Conservation (phyloP, 2,797 vertebrate genomes). For the Cossypha dichroa region DNA sequence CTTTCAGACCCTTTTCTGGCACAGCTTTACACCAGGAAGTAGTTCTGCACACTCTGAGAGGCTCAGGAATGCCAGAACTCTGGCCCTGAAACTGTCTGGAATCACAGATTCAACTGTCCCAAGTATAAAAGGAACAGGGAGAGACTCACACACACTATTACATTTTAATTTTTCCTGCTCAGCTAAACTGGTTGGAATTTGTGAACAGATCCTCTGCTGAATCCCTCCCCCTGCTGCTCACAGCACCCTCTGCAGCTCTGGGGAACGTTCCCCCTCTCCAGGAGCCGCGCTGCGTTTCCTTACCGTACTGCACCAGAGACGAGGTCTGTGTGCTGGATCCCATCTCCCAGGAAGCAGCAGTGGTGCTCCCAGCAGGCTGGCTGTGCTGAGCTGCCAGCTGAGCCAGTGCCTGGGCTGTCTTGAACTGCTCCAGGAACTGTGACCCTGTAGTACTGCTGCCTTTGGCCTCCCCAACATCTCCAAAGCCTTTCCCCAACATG, state of each 20-base stretch:
- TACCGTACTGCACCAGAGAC: conserved; percentile 92
- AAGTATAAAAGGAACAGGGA: not conserved
- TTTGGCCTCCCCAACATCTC: conserved; percentile 91
- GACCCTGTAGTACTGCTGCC: conserved; percentile 89
- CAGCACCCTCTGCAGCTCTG: accelerated
- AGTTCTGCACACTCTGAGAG: not conserved
- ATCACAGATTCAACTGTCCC: not conserved
- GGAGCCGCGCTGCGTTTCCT: conserved; percentile 22
- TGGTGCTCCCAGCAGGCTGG: conserved; percentile 77
- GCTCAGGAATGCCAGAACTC: not conserved
- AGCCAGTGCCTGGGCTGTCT: conserved; percentile 95
- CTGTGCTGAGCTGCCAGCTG: conserved; percentile 94
- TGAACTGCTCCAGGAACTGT: conserved; percentile 98
- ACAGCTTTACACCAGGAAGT: not conserved
- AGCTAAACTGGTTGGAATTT: not conserved
- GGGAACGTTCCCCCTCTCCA: accelerated
- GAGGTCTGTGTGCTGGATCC: conserved; percentile 77
- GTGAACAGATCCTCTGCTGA: not conserved
- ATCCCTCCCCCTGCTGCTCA: not conserved
- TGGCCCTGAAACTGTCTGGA: not conserved
- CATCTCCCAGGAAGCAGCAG: conserved; percentile 88
- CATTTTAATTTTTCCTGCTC: not conserved
- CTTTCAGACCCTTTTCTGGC: not conserved
- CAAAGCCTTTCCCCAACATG: conserved; percentile 94
- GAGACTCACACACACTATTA: not conserved